These are phyloP conservation scores for Rallus crepitans DNA, from an alignment of 2,797 vertebrate genomes.

Conservation along the genomic window DNA sequence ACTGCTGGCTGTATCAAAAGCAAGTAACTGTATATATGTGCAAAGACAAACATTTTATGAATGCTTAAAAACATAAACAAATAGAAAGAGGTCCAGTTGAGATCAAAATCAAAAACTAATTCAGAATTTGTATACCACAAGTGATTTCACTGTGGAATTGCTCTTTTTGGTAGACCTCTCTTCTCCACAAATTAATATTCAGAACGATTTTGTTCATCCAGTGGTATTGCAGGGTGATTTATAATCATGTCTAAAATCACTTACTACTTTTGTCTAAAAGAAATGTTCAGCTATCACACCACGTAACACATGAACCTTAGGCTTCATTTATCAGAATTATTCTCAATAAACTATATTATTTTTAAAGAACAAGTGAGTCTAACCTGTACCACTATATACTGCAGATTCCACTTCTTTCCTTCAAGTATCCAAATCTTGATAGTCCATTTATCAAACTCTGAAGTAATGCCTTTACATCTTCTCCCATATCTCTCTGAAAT, in stretches of 20 bases:
- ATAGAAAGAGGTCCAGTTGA: not conserved
- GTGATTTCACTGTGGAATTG: not conserved
- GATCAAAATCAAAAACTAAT: not conserved
- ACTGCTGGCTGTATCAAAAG: not conserved
- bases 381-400: not conserved
- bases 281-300: accelerated
- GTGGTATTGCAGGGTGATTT: not conserved
- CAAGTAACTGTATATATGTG: not conserved
- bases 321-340: not conserved
- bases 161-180: accelerated
- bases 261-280: not conserved
- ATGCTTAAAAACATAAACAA: not conserved
- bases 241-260: not conserved
- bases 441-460: not conserved
- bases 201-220: accelerated
- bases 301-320: accelerated
- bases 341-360: not conserved
- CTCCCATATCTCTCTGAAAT: not conserved
- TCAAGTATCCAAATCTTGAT: not conserved
- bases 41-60: not conserved
- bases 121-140: not conserved
- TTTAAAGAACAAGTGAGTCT: not conserved
- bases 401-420: not conserved
- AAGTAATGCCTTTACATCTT: not conserved
- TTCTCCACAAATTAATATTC: not conserved